These are phyloP conservation scores for Rotaria magnacalcarata DNA, from an alignment of 2,888 invertebrate species.

Conservation along the genomic window DNA sequence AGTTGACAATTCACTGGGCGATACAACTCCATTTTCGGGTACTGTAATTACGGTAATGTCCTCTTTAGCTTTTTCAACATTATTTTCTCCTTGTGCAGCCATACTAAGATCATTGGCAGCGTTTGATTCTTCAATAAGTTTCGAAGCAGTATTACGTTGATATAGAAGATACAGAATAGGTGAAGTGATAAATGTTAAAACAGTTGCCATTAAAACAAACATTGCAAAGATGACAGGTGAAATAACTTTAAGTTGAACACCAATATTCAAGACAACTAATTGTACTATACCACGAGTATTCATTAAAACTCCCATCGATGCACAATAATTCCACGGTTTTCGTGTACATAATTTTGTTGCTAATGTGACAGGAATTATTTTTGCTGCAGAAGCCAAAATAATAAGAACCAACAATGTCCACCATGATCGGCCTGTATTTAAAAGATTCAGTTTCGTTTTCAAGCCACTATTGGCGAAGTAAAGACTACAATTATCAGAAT, in stretches of 20 bases:
- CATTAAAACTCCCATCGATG: neutral
- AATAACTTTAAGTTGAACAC: neutral
- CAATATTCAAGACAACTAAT: constrained; percentile 14
- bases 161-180: neutral
- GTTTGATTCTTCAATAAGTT: neutral
- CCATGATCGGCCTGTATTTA: neutral
- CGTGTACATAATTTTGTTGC: neutral
- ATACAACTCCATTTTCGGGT: no score
- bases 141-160: neutral
- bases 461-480: neutral
- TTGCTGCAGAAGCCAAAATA: neutral
- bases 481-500: neutral
- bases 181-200: neutral
- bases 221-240: neutral
- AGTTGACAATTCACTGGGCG: no score
- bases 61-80: neutral
- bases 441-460: neutral
- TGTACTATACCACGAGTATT: constrained; percentile 22
- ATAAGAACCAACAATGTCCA: neutral
- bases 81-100: neutral
- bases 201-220: constrained; percentile 27
- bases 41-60: neutral
- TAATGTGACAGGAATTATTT: neutral
- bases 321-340: neutral
- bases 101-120: neutral